Base-by-base conservation (phyloP, 2,888 invertebrate genomes). In the Yponomeuta plumbellus region DNA sequence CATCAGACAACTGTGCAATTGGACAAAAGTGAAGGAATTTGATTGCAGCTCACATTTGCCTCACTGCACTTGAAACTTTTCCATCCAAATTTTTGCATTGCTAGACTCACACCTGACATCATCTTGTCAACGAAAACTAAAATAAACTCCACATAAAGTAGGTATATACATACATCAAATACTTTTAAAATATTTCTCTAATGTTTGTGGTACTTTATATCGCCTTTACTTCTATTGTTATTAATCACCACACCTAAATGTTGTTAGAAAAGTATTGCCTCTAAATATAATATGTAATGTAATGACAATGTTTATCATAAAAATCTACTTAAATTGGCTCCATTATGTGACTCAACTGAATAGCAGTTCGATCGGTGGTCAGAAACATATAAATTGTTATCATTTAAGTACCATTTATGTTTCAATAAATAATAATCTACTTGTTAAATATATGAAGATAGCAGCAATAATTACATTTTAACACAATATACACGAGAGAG, bases 141-240 rank as follows among this genome's bases (percentile, higher is more conserved):
- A 77, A 82, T 81, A 80, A 78, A 72, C 72, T 70, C 74, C 76
- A 80, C 76, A 75, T 77, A 80, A 80, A 78, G 44, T 76, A 63
- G 44, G 39, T 63, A 63, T 20, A 77, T 76, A 75, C 79, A 72
- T 75, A 81, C 76, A 81, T 73, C 74, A 75, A 79, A 78, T 74
- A 82, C 81, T 78, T 74, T 80, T 80, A 76, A 79, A 79, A 80
- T 76, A 78, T 80, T 72, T 86, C 84, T 86, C 86, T 83, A 85
- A 67, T 66, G 59, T 65, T 67, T 66, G 69, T 66, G 65, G 66
- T 69, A 69, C 64, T 26, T 69, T 69, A 66, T 84, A 84, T 84
- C 85, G 83, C 83, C 76, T 82, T 86, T 84, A 85, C 80, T 83
- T 77, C 84, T 89, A 89, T 86, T 86, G 85, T 88, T 86, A 84